phyloP scores from a whole-genome alignment of 2,888 invertebrate genomes.

The Orchestes rusci region DNA sequence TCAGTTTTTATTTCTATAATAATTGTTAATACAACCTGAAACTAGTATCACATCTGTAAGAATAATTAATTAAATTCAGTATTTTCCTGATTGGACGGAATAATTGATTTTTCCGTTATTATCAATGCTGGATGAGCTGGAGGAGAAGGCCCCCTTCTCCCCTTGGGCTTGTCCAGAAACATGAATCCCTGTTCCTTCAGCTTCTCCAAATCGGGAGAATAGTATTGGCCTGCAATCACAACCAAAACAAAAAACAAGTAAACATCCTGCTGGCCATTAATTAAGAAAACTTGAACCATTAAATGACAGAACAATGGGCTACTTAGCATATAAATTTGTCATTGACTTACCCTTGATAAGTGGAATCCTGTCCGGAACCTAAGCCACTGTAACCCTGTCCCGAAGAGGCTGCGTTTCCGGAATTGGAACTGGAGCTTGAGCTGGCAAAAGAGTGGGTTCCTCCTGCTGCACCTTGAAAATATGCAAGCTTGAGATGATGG shows the following conservation, averaged over 20 bases:
- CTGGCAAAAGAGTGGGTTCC: constrained; percentile 26
- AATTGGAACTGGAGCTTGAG: constrained; percentile 29
- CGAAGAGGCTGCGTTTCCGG: constrained; percentile 13
- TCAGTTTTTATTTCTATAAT: too few relatives aligned
- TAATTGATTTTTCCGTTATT: constrained; percentile 47
- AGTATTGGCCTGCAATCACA: constrained; percentile 36
- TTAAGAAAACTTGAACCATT: background rate
- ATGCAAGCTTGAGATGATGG: too few relatives aligned
- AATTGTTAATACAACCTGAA: too few relatives aligned
- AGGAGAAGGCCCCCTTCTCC: constrained; percentile 46
- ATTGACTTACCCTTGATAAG: constrained; percentile 28
- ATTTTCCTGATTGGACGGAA: constrained; percentile 47
- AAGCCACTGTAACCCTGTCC: constrained; percentile 24
- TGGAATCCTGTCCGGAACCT: constrained; percentile 25
- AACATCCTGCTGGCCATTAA: background rate
- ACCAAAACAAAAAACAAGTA: constrained; percentile 1
- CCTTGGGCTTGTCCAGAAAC: constrained; percentile 43
- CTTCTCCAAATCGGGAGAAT: constrained; percentile 44
- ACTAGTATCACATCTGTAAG: too few relatives aligned
- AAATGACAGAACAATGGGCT: background rate
- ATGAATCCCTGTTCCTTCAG: constrained; percentile 37
- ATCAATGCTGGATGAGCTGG: constrained; percentile 45
- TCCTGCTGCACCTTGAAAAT: constrained; percentile 12
- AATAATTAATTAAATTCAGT: constrained; percentile 31
- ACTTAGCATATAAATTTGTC: background rate